phyloP scores from a whole-genome alignment of 2,888 invertebrate species.

The Rhabditoides inermis region DNA sequence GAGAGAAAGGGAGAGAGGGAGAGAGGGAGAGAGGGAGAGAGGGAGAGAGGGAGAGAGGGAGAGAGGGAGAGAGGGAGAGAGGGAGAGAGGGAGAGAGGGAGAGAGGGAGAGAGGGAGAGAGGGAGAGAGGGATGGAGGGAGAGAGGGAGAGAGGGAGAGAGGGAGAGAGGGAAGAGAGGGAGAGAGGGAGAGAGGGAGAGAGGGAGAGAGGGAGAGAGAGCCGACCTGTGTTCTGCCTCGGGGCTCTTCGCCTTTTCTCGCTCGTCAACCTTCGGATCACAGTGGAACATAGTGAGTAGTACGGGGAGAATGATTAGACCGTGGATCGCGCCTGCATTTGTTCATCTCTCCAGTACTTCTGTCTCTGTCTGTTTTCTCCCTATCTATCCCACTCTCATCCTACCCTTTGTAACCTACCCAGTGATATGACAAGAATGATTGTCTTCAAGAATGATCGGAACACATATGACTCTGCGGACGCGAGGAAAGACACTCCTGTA shows the following conservation, averaged over 20 bases:
- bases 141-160: too few relatives aligned
- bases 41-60: too few relatives aligned
- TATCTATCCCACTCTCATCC: background rate
- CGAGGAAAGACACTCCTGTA: conserved; percentile 68
- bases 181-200: conserved; percentile 3
- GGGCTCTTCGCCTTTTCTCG: background rate
- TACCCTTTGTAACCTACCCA: conserved; percentile 56
- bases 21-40: too few relatives aligned
- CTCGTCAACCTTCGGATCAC: conserved; percentile 14
- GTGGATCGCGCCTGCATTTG: conserved; percentile 73
- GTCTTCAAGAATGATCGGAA: conserved; percentile 61
- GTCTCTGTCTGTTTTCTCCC: too few relatives aligned
- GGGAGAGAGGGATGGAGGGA: too few relatives aligned
- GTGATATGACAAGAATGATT: conserved; percentile 84
- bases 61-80: too few relatives aligned
- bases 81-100: too few relatives aligned
- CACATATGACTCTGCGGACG: conserved; percentile 76
- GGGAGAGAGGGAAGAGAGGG: background rate
- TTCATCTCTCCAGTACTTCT: too few relatives aligned
- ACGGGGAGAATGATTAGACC: conserved; percentile 78
- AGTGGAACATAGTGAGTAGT: conserved; percentile 51
- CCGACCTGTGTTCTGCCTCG: too few relatives aligned
- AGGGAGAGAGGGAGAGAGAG: conserved; percentile 3
- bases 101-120: too few relatives aligned
- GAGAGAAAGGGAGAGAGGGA: too few relatives aligned